These are phyloP conservation scores for Synergus laeviventris DNA, from an alignment of 2,888 invertebrate genomes.

Conservation along the genomic window DNA sequence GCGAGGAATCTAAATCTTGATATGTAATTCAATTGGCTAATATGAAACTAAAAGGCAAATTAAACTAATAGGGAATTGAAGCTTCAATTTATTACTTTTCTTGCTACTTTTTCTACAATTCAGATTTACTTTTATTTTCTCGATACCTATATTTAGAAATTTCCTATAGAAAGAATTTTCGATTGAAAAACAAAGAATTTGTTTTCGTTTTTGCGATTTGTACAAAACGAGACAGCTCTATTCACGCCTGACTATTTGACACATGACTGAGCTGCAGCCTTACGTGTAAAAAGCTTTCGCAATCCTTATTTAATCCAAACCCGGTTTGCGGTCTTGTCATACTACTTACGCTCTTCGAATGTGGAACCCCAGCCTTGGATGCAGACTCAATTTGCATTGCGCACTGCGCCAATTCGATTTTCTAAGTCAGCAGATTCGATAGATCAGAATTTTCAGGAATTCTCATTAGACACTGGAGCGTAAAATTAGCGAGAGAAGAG, in stretches of 20 bases:
- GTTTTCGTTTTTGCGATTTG: not conserved
- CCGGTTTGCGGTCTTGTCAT: conserved; percentile 10
- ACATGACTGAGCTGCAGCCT: conserved; percentile 5
- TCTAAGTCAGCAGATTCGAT: not conserved
- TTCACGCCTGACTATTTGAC: not conserved
- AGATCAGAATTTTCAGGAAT: not conserved
- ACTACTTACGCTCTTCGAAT: conserved; percentile 23
- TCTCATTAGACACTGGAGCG: not conserved
- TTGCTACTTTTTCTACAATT: not conserved
- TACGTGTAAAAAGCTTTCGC: conserved; percentile 26
- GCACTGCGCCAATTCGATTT: conserved; percentile 47
- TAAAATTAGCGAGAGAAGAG: not conserved
- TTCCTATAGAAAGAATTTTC: not conserved
- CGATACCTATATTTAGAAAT: not conserved
- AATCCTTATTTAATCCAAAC: conserved; percentile 25
- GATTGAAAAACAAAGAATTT: not conserved
- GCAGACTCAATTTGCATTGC: conserved; percentile 49
- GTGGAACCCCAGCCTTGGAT: not conserved
- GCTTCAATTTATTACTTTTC: not conserved
- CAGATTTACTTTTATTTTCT: not conserved
- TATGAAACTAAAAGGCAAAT: not conserved
- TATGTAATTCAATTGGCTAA: not conserved
- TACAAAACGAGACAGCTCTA: conserved; percentile 4
- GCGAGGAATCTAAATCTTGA: not conserved
- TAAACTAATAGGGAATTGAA: no score